Percentiles rank a stretch among this genome's conserved stretches.
phyloP scores from a whole-genome alignment of 1,140 invertebrate species.

The Agrilus planipennis region DNA sequence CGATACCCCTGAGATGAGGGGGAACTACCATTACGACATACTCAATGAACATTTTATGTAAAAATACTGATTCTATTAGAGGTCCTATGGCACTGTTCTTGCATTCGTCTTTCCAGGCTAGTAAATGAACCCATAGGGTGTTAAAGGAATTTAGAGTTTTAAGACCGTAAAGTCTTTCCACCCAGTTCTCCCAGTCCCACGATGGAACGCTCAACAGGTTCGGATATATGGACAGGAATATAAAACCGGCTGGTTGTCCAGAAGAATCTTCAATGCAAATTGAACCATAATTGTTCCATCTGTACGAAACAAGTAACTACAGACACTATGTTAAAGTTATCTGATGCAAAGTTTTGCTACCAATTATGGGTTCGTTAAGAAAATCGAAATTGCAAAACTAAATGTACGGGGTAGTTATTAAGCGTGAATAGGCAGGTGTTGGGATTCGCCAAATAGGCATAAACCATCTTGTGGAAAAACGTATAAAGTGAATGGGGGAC shows the following conservation, averaged over 20 bases:
- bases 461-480: too few relatives aligned
- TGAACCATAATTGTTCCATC: too few relatives aligned
- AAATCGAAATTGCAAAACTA: too few relatives aligned
- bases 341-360: too few relatives aligned
- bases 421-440: too few relatives aligned
- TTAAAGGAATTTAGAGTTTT: slow-evolving; percentile 35
- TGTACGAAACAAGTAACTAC: too few relatives aligned
- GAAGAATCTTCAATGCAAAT: too few relatives aligned
- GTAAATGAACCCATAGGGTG: slow-evolving; percentile 42
- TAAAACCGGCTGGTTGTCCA: slow-evolving; percentile 35
- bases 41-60: slow-evolving; percentile 36
- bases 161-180: slow-evolving; percentile 37
- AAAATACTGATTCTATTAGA: slow-evolving; percentile 40
- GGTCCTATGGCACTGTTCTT: slow-evolving; percentile 35
- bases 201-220: slow-evolving; percentile 37
- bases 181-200: slow-evolving; percentile 40
- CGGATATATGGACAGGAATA: slow-evolving; percentile 40
- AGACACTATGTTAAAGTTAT: too few relatives aligned
- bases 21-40: slow-evolving; percentile 41
- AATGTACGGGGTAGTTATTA: too few relatives aligned
- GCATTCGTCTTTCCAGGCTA: slow-evolving; percentile 39
- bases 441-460: too few relatives aligned
- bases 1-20: slow-evolving; percentile 31
- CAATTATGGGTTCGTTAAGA: too few relatives aligned
- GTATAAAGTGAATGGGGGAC: too few relatives aligned